Evolutionary conservation across 2,888 invertebrate species (phyloP), one percentile per base, ranked within the genome.

Genomic region (Dyspetes luteomarginatus): DNA sequence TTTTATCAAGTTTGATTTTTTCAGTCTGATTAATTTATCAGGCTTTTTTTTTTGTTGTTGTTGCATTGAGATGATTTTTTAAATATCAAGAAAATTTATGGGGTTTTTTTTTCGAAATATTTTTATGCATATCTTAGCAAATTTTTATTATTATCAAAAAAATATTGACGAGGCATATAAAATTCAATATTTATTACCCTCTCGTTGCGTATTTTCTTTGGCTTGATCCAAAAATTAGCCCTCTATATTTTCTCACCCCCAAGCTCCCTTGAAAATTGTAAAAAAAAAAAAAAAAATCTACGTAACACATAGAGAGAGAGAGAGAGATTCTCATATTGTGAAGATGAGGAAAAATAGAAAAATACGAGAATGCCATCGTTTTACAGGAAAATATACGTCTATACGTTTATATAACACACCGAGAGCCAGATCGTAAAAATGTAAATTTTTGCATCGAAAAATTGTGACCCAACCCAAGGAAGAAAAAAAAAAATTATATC

Each of bases 361-460:
- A n/a, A 55, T n/a, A n/a, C n/a, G n/a, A n/a, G 45, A 43, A 3
- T 9, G 43, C 15, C n/a, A 43, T 60, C 36, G 52, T 60, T 36
- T 36, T 17, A 30, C 36, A 19, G 36, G 36, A 60, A 1, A 19
- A 9, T 24, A 28, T 12, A n/a, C n/a, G n/a, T n/a, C n/a, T n/a
- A n/a, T n/a, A n/a, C n/a, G n/a, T n/a, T n/a, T n/a, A 0, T 58
- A 22, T n/a, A 43, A 68, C 24, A 3, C n/a, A 36, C 15, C 24
- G 26, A 68, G 24, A 9, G 36, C 22, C 22, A 26, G 19, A 17
- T 65, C 56, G 73, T 73, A 73, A 73, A 73, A 73, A 72, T 19
- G 19, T 15, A 30, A 36, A 56, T 56, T 56, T 55, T 30, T 30
- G 56, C 28, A 17, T 12, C 4, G 48, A 50, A 60, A 62, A 72